Percentiles rank a stretch among this genome's conserved stretches.
Evolutionary conservation across 2,797 vertebrate genomes (phyloP).

Genomic region (Lepilemur ruficaudatus): DNA sequence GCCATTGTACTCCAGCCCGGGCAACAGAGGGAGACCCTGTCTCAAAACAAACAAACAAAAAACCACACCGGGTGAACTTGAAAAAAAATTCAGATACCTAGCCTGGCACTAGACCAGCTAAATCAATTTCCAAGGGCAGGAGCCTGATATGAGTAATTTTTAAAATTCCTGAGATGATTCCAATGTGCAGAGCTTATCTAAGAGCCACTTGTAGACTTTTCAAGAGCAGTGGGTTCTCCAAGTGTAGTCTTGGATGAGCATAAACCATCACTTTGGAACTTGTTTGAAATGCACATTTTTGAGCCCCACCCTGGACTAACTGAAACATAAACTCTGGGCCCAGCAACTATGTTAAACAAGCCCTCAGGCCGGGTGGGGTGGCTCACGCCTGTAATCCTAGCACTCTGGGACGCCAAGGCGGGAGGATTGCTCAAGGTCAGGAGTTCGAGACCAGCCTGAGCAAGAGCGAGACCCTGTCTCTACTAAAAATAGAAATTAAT

Average conservation of each 20-base stretch:
- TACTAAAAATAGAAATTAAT: too few species aligned
- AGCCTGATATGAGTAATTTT: background rate
- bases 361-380: too few species aligned
- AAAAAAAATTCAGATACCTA: background rate
- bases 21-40: background rate
- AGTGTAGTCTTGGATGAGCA: background rate
- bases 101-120: background rate
- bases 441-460: too few species aligned
- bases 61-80: background rate
- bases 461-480: too few species aligned
- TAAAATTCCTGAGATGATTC: background rate
- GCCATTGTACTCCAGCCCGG: background rate
- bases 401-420: too few species aligned
- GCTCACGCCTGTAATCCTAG: too few species aligned
- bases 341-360: background rate
- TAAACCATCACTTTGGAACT: background rate
- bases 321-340: background rate
- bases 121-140: background rate
- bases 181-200: background rate
- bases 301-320: background rate
- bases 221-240: background rate
- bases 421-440: too few species aligned
- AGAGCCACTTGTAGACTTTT: background rate
- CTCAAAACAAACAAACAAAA: background rate
- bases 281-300: background rate